Conservation (phyloP, 2,113 vertebrate genomes). For the Aythya baeri region DNA sequence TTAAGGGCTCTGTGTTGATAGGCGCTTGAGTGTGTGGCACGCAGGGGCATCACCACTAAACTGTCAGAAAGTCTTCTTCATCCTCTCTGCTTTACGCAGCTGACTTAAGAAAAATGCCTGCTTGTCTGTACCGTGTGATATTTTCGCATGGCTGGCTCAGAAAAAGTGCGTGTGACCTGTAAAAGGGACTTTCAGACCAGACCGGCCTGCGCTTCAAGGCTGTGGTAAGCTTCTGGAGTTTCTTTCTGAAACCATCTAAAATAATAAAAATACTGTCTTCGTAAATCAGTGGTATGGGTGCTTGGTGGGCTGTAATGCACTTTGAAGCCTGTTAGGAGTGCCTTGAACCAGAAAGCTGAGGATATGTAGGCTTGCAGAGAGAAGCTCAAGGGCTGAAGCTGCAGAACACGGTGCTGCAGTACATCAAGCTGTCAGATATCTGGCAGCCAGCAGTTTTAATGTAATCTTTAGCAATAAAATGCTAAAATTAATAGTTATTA, state of each 20-base stretch:
- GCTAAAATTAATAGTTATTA: neutral
- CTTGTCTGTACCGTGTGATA: neutral
- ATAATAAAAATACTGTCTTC: neutral
- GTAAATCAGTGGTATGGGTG: neutral
- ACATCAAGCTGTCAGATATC: neutral
- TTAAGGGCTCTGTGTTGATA: neutral
- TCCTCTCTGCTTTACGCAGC: neutral
- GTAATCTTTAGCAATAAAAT: neutral
- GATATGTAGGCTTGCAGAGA: neutral
- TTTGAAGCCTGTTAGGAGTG: neutral
- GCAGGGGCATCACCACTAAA: neutral
- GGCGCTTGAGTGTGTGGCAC: neutral
- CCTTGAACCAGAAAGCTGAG: neutral
- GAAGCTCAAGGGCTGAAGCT: neutral
- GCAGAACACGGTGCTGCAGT: neutral
- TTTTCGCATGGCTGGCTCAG: neutral
- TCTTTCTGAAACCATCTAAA: neutral
- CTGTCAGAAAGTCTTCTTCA: neutral
- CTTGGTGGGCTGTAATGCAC: neutral
- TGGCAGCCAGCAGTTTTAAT: neutral
- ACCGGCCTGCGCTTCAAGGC: neutral
- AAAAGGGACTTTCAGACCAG: constrained; percentile 7
- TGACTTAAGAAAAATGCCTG: neutral
- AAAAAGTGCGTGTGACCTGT: neutral
- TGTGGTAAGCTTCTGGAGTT: neutral